Evolutionary conservation across 2,113 vertebrate species (phyloP).

Genomic region (Pholis gunnellus): DNA sequence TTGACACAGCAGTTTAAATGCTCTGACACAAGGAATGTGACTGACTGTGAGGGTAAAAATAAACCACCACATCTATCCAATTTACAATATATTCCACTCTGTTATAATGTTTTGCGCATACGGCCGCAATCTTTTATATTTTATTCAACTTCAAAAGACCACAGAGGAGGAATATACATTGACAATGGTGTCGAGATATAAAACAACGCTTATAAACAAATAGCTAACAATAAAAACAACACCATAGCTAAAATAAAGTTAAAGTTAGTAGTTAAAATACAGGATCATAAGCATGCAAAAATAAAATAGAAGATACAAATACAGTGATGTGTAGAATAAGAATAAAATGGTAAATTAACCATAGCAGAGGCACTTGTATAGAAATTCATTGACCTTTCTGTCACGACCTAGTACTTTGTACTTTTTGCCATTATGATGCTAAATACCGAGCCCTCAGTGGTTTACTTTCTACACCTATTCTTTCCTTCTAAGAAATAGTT

Average conservation of each 20-base stretch:
- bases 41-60: neutral
- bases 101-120: neutral
- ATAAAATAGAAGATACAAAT: neutral
- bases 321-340: neutral
- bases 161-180: neutral
- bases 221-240: neutral
- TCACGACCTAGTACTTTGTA: neutral
- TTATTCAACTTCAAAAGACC: neutral
- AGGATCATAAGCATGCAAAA: neutral
- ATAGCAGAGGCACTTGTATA: neutral
- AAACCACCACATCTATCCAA: neutral
- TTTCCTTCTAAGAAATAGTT: neutral
- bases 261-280: neutral
- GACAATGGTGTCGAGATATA: neutral
- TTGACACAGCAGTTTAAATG: neutral
- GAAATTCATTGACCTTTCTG: neutral
- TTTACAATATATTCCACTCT: neutral
- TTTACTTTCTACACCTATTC: constrained; percentile 2
- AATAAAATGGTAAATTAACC: neutral
- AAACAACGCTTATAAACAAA: neutral
- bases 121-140: neutral
- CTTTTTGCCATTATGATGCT: neutral
- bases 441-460: neutral
- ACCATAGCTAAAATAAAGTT: neutral
- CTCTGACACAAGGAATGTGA: neutral